Evolutionary conservation across 30 jellyfish, hydroid and myxozoan genomes (phyloP).

Genomic region (Rhopilema esculentum): DNA sequence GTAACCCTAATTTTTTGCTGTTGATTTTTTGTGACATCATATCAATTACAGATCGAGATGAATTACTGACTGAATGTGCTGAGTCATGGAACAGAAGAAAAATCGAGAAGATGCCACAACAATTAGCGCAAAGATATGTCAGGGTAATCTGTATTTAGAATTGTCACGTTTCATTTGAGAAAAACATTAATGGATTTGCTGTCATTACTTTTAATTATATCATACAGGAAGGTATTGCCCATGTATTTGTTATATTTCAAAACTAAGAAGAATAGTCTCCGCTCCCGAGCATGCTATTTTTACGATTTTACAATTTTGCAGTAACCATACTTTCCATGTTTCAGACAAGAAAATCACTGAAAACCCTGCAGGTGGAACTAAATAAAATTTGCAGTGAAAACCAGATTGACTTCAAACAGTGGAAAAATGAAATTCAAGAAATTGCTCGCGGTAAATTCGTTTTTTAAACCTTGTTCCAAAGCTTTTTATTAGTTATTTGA

Average conservation of each 20-base stretch:
- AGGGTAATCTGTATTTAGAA: slow-evolving; percentile 9
- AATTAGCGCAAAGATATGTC: slow-evolving; percentile 8
- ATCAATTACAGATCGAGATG: slow-evolving; percentile 42
- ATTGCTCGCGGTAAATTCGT: slow-evolving; percentile 26
- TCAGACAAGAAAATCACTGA: slow-evolving; percentile 23
- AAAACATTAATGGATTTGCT: background rate
- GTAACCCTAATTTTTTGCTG: background rate
- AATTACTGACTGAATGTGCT: slow-evolving; percentile 42
- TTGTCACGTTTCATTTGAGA: background rate
- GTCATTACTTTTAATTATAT: background rate
- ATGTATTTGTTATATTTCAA: background rate
- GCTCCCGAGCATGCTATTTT: background rate
- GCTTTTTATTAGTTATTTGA: background rate
- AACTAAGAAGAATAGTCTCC: background rate
- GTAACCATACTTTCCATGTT: background rate
- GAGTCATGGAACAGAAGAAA: slow-evolving; percentile 47
- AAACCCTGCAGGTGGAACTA: slow-evolving; percentile 13
- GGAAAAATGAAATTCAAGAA: slow-evolving; percentile 36
- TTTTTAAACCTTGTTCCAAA: background rate
- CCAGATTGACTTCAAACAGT: slow-evolving; percentile 35
- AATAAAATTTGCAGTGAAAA: slow-evolving; percentile 11
- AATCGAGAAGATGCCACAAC: slow-evolving; percentile 28
- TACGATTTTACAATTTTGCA: background rate
- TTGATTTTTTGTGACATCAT: background rate
- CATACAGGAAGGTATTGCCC: background rate